Base-by-base conservation (phyloP, 2,113 vertebrate genomes). In the Gallinago paraguaiae region DNA sequence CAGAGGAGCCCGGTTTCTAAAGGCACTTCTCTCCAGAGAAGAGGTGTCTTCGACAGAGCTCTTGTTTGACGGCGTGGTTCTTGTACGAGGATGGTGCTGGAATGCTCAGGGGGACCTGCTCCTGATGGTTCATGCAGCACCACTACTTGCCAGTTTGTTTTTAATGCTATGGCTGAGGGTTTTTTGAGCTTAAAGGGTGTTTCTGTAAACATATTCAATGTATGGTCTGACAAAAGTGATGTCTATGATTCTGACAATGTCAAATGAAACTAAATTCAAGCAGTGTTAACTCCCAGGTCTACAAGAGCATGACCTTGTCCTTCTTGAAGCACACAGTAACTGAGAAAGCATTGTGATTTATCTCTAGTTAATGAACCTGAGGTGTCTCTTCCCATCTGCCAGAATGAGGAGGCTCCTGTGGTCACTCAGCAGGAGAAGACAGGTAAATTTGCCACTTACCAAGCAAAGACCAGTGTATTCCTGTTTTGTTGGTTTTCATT, bases 21-120 rank as follows among this genome's bases (percentile, higher is more conserved):
- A 65, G 41, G 8, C 1, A 0, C 8, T 78, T 83, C 15, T 5
- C 10, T 54, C 41, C 39, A 7, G 43, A 65, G 17, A 6, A 19
- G 2, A 1, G 5, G 14, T 33, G 24, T 69, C 17, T 45, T 76
- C 2, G 1, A 13, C 59, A 33, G 17, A 20, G 61, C 31, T 31
- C 13, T n/a, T 2, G 22, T 61, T 48, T 2, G 4, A 2, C 1
- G 3, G 35, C 33, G 13, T 1, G 1, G 33, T 6, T 75, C 46
- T 46, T 45, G 10, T 51, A 2, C 1, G 5, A 74, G 56, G 14
- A 9, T 17, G 19, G 61, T 28, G 51, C 51, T 39, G 28, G 43
- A 56, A 17, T 7, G 13, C 1, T 0, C 7, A 15, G 45, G 50
- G 63, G 57, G 37, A 45, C 31, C 8, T 14, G 43, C 51, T 71